Conservation (phyloP, 2,888 invertebrate species). For the Sycophila texana region DNA sequence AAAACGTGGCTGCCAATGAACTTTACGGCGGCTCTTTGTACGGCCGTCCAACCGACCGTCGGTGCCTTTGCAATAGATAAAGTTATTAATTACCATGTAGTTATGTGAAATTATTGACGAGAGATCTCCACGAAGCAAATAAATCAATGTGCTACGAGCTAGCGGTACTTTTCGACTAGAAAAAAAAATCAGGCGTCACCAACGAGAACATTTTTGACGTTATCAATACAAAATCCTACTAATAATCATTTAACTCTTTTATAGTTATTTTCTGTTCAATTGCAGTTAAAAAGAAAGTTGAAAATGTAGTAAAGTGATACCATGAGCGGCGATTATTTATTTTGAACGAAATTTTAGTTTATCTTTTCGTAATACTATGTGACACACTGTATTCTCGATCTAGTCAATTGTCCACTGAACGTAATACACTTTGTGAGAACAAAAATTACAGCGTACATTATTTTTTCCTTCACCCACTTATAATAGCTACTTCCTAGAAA, state of each 20-base stretch:
- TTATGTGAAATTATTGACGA: constrained; percentile 31
- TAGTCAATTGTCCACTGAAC: constrained; percentile 71
- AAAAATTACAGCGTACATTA: constrained; percentile 18
- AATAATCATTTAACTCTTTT: constrained; percentile 38
- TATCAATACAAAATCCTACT: constrained; percentile 19
- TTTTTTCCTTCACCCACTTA: not conserved
- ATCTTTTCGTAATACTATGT: constrained; percentile 39
- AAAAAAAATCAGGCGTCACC: constrained; percentile 6
- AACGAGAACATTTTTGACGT: constrained; percentile 39
- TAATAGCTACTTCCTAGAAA: not conserved
- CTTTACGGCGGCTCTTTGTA: constrained; percentile 14
- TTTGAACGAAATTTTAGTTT: constrained; percentile 32
- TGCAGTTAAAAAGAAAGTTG: constrained; percentile 19
- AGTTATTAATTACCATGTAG: constrained; percentile 23
- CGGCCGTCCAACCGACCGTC: constrained; percentile 20
- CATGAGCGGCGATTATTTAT: constrained; percentile 24
- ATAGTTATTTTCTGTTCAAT: constrained; percentile 6
- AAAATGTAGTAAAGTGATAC: constrained; percentile 44
- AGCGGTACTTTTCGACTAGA: constrained; percentile 54
- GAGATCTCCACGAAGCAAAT: constrained; percentile 48
- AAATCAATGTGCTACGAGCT: constrained; percentile 48
- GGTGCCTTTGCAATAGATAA: constrained; percentile 44
- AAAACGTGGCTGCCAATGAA: constrained; percentile 47
- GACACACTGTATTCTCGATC: constrained; percentile 64
- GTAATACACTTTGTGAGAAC: constrained; percentile 64